A percentile compares a stretch with the other conserved stretches of the same genome.
Conservation (phyloP, 2,888 invertebrate species). For the Parelbella ahira region DNA sequence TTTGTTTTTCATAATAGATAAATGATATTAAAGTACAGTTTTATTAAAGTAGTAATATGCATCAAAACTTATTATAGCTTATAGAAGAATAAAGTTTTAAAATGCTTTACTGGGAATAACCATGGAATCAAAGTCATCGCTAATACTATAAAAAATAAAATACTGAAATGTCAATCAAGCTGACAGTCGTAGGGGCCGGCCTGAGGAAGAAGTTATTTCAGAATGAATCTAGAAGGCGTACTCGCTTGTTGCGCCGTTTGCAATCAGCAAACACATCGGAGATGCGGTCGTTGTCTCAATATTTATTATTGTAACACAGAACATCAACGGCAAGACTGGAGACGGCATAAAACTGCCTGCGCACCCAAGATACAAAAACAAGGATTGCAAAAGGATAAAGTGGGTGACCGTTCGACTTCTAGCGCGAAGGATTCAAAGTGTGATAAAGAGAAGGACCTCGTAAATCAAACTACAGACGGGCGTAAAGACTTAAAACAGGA, state of each 20-base stretch:
- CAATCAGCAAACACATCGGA: slow-evolving; percentile 81
- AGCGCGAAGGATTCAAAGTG: slow-evolving; percentile 44
- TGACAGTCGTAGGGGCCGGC: slow-evolving; percentile 28
- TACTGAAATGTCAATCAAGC: slow-evolving; percentile 9
- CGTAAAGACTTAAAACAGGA: slow-evolving; percentile 34
- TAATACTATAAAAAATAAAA: background rate
- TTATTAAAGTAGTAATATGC: too few relatives aligned
- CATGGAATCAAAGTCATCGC: slow-evolving; percentile 2
- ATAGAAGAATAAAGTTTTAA: too few relatives aligned
- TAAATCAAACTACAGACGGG: slow-evolving; percentile 28
- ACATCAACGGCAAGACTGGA: slow-evolving; percentile 91
- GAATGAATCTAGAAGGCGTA: slow-evolving; percentile 73
- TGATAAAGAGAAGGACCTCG: slow-evolving; percentile 40
- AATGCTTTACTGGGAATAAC: too few relatives aligned
- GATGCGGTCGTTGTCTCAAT: slow-evolving; percentile 87
- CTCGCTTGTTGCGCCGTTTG: slow-evolving; percentile 82
- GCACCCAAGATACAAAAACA: slow-evolving; percentile 63
- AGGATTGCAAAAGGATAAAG: slow-evolving; percentile 48
- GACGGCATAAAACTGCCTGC: slow-evolving; percentile 85
- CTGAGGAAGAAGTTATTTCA: slow-evolving; percentile 50
- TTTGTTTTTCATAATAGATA: too few relatives aligned
- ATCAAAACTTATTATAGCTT: too few relatives aligned
- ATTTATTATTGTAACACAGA: slow-evolving; percentile 89
- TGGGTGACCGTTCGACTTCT: slow-evolving; percentile 43
- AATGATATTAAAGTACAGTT: too few relatives aligned